Conservation (phyloP, 2,113 vertebrate genomes). For the Callipepla squamata region DNA sequence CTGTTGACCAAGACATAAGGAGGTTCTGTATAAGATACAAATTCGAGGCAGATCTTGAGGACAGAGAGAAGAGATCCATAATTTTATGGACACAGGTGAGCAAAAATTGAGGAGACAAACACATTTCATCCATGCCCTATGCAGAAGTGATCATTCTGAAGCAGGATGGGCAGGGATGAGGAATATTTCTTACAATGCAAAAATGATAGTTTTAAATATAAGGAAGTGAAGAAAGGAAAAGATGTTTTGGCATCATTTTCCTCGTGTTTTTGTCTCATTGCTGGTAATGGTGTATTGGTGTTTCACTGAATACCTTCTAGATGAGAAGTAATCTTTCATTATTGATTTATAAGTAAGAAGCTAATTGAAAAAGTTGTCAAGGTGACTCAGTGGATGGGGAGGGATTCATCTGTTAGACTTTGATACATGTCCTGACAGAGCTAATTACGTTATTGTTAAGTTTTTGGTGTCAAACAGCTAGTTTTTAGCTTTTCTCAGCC, state of each 20-base stretch:
- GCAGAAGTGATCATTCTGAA: background rate
- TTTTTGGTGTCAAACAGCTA: slow-evolving; percentile 59
- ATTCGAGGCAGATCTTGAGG: background rate
- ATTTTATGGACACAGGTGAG: background rate
- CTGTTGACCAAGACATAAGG: background rate
- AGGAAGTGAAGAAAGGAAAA: background rate
- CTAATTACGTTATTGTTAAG: slow-evolving; percentile 50
- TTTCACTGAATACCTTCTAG: slow-evolving; percentile 36
- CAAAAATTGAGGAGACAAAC: background rate
- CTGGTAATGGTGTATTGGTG: slow-evolving; percentile 37
- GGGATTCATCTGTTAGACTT: slow-evolving; percentile 45
- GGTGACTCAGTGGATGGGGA: slow-evolving; percentile 39
- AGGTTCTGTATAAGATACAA: background rate
- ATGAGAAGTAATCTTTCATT: slow-evolving; percentile 52
- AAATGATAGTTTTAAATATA: background rate
- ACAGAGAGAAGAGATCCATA: background rate
- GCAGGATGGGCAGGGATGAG: background rate
- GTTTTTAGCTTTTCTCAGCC: slow-evolving; percentile 47
- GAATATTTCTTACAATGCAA: background rate
- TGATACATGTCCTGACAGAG: slow-evolving; percentile 43
- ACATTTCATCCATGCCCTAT: background rate
- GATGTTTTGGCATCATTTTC: background rate
- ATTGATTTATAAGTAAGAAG: slow-evolving; percentile 55
- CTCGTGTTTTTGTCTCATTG: background rate
- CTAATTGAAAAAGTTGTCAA: slow-evolving; percentile 51